phyloP scores from a whole-genome alignment of 2,888 invertebrate species.

The Tinea pellionella region DNA sequence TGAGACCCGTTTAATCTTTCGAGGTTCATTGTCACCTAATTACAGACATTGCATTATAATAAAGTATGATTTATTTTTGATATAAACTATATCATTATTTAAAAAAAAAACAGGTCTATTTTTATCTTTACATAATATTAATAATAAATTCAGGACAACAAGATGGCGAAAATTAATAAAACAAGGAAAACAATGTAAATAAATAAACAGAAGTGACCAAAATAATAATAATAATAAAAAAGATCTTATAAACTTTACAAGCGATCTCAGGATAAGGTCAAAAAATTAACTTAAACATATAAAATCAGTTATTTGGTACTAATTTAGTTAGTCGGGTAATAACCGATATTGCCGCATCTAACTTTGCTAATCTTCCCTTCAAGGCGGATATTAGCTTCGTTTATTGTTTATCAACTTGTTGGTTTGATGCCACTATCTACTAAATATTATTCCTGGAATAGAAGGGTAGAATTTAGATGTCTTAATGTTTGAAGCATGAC shows the following conservation, averaged over 20 bases:
- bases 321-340: not conserved
- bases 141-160: too few relatives aligned
- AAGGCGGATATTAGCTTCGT: conserved; percentile 7
- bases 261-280: not conserved
- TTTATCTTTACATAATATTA: too few relatives aligned
- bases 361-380: conserved; percentile 4
- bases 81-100: too few relatives aligned
- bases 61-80: too few relatives aligned
- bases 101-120: too few relatives aligned
- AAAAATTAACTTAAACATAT: not conserved
- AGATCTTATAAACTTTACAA: too few relatives aligned
- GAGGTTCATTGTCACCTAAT: not conserved
- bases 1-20: not conserved
- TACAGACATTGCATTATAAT: too few relatives aligned
- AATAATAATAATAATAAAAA: too few relatives aligned
- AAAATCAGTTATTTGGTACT: not conserved
- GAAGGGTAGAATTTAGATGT: not conserved
- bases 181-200: too few relatives aligned
- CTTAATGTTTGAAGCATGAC: not conserved
- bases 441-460: not conserved
- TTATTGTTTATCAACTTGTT: conserved; percentile 6
- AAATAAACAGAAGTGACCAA: too few relatives aligned
- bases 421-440: not conserved
- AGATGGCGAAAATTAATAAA: too few relatives aligned
- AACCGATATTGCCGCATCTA: conserved; percentile 10